These are phyloP conservation scores for Folsomia candida DNA, from an alignment of 2,888 invertebrate species.

Conservation along the genomic window DNA sequence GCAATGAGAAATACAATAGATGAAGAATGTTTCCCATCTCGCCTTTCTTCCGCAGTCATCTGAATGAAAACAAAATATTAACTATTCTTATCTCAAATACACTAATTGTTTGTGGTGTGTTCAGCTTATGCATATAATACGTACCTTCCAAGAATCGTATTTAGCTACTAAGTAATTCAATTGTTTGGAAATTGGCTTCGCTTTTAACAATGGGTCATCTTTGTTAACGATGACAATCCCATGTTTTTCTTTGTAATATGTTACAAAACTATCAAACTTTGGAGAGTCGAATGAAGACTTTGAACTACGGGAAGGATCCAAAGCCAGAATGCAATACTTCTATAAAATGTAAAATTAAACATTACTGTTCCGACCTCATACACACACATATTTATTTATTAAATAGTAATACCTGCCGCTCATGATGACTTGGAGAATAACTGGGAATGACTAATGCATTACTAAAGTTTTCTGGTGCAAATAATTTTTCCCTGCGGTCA, in stretches of 20 bases:
- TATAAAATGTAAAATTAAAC: too few species aligned
- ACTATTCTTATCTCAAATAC: neutral
- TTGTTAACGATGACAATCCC: conserved; percentile 65
- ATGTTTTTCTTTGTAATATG: conserved; percentile 77
- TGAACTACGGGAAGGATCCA: conserved; percentile 67
- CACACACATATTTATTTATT: too few species aligned
- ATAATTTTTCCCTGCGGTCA: neutral
- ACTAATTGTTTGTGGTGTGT: neutral
- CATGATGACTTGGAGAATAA: neutral
- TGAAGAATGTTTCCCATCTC: neutral
- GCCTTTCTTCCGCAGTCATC: neutral
- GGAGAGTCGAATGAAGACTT: conserved; percentile 64
- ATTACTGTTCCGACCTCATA: too few species aligned
- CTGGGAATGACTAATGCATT: neutral
- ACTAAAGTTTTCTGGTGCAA: neutral
- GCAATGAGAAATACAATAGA: conserved; percentile 61
- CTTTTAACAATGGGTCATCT: conserved; percentile 71
- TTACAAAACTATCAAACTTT: conserved; percentile 64
- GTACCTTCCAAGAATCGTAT: neutral
- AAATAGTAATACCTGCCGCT: neutral
- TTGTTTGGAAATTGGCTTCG: conserved; percentile 64
- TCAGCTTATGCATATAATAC: neutral
- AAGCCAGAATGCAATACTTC: conserved; percentile 68
- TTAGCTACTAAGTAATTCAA: conserved; percentile 57
- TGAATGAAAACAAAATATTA: neutral